Evolutionary conservation across 2,888 invertebrate genomes (phyloP), one percentile per base, ranked within the genome.

Genomic region (Dendrolimus houi): DNA sequence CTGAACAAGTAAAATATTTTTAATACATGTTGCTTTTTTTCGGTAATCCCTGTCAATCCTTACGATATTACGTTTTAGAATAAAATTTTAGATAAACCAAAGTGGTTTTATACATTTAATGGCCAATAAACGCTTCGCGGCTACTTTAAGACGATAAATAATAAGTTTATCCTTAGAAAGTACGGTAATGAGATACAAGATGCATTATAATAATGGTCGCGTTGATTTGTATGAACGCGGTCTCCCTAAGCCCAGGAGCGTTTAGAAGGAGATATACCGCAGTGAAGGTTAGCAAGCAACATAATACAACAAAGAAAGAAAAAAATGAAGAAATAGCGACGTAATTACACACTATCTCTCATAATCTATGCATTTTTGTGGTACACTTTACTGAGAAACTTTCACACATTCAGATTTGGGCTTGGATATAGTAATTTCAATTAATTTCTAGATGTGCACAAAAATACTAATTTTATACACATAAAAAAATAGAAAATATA

Each of bases 101-200:
- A 47, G 47, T 47, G 47, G 47, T 47, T 47, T 47, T 10, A 47
- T 47, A 47, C 47, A 47, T 47, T 47, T 47, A 47, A 12, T 47
- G 10, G 47, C 9, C 47, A 47, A 47, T 47, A 47, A 47, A 47
- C 47, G 47, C 47, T 47, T 47, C 12, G 47, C 47, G 47, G 47
- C 47, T 47, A 47, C 47, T 47, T 47, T 47, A 47, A 12, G 9
- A 58, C 72, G 68, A 83, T 84, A 83, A 83, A 83, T 86, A 83
- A 82, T 77, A 78, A 71, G 78, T 81, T 83, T 81, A 84, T 81
- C 80, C 83, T 71, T 70, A 74, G 79, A 77, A 75, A 80, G 69
- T 64, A 58, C 62, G 55, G 74, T 84, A 81, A 83, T 79, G 79
- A 80, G 78, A 77, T 77, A 72, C 71, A 60, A 65, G 70, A 64